Percentiles rank a stretch among this genome's conserved stretches.
Evolutionary conservation across 2,888 invertebrate genomes (phyloP).

Genomic region (Sphaeridia pumilis): DNA sequence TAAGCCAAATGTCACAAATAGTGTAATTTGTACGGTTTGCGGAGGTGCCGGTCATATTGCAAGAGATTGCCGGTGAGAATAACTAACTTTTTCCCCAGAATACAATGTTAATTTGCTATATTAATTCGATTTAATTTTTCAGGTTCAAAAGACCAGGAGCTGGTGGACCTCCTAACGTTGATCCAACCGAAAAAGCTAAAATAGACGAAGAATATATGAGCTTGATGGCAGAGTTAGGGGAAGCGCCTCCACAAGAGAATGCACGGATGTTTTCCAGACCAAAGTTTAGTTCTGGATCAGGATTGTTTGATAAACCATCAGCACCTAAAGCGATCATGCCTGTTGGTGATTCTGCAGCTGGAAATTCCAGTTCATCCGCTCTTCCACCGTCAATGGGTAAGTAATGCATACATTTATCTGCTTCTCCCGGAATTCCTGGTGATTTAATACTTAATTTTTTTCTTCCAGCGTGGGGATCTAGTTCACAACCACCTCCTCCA

Average conservation of each 20-base stretch:
- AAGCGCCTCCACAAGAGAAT: slow-evolving; percentile 54
- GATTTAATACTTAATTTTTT: no score
- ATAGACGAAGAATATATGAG: slow-evolving; percentile 99
- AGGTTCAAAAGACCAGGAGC: slow-evolving; percentile 32
- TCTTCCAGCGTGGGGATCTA: background rate
- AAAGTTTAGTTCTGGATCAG: slow-evolving; percentile 28
- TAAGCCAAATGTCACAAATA: slow-evolving; percentile 91
- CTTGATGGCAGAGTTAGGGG: slow-evolving; percentile 96
- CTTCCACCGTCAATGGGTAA: background rate
- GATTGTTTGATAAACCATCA: slow-evolving; percentile 44
- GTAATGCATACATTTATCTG: no score
- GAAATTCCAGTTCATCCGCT: no score
- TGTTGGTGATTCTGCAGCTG: background rate
- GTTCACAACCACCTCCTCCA: slow-evolving; percentile 10
- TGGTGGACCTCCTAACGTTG: slow-evolving; percentile 21
- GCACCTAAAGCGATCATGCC: slow-evolving; percentile 55
- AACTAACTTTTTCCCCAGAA: no score
- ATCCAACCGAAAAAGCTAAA: slow-evolving; percentile 57
- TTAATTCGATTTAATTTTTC: slow-evolving; percentile 1
- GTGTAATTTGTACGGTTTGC: slow-evolving; percentile 90
- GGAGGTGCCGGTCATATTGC: slow-evolving; percentile 98
- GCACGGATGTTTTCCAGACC: slow-evolving; percentile 1
- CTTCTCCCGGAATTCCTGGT: no score
- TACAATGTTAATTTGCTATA: background rate
- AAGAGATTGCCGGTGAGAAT: slow-evolving; percentile 89